Percentiles rank a stretch among this genome's conserved stretches.
These are phyloP conservation scores for Chinchilla lanigera DNA, from an alignment of 2,113 vertebrate genomes.

Conservation along the genomic window DNA sequence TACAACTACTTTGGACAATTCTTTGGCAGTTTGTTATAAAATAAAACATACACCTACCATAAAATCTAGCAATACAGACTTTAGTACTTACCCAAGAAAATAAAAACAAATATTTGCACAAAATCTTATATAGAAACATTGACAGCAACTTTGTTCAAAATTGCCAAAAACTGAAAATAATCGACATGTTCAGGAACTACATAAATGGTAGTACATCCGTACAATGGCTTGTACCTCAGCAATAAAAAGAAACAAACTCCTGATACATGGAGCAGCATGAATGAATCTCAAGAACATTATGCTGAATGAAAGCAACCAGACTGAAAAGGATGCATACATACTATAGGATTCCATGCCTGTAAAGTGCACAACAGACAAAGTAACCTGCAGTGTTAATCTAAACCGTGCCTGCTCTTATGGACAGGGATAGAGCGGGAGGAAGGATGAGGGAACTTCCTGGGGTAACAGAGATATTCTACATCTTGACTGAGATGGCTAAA, in stretches of 20 bases:
- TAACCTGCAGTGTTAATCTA: background rate
- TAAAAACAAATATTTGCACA: background rate
- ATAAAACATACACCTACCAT: background rate
- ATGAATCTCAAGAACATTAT: background rate
- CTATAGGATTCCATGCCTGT: background rate
- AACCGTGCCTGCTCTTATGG: background rate
- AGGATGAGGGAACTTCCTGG: background rate
- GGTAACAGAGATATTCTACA: background rate
- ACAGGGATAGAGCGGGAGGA: background rate
- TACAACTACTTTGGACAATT: background rate
- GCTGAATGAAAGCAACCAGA: background rate
- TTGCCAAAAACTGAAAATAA: conserved; percentile 1
- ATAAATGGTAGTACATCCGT: background rate
- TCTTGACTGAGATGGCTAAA: background rate
- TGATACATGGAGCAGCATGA: background rate
- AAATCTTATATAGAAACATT: background rate
- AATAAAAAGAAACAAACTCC: background rate
- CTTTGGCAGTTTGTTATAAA: background rate
- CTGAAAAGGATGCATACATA: background rate
- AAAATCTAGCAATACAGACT: background rate
- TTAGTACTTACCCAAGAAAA: conserved; percentile 8
- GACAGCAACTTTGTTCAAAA: background rate
- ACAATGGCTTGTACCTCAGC: background rate
- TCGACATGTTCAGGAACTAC: background rate
- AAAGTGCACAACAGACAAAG: conserved; percentile 3